These are phyloP conservation scores for Thamnophis elegans DNA, from an alignment of 2,797 vertebrate genomes.

Conservation along the genomic window DNA sequence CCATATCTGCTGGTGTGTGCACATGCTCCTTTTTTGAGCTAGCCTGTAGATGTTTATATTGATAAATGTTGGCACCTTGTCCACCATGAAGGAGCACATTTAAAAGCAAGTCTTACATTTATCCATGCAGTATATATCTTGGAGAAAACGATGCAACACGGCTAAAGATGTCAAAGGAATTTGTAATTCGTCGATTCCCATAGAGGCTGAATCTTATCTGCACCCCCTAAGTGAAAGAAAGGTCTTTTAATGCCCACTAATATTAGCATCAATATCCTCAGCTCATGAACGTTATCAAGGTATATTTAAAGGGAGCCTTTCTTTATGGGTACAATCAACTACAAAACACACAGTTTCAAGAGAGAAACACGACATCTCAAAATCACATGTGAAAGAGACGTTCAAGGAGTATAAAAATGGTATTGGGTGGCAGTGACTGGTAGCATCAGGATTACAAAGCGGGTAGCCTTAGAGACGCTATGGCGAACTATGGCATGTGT, in stretches of 20 bases:
- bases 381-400: not conserved
- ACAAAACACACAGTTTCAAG: not conserved
- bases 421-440: not conserved
- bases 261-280: not conserved
- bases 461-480: not conserved
- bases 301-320: not conserved
- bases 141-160: not conserved
- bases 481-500: too few species aligned
- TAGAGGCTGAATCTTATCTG: not conserved
- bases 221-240: not conserved
- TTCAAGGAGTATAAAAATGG: not conserved
- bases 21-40: not conserved
- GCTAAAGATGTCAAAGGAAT: too few species aligned
- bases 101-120: not conserved
- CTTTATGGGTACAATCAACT: not conserved
- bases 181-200: not conserved
- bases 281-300: not conserved
- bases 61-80: not conserved
- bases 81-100: not conserved
- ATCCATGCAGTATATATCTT: too few species aligned
- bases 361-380: not conserved
- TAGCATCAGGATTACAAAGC: not conserved
- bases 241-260: not conserved
- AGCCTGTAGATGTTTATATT: not conserved
- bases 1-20: not conserved